Evolutionary conservation across 1,140 invertebrate genomes (phyloP).

Genomic region (Lysiphlebus fabarum): DNA sequence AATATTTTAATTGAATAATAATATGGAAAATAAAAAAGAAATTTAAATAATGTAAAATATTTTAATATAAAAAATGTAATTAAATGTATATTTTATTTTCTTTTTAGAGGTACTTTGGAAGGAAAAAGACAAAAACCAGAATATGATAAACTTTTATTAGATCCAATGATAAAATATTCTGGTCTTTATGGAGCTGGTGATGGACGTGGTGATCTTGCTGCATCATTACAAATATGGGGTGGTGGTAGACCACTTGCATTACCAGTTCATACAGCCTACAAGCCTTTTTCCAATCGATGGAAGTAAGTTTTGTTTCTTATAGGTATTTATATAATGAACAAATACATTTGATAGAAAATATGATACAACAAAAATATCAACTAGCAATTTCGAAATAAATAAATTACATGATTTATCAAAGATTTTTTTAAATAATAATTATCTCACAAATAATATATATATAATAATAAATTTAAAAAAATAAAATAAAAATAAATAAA

Average conservation of each 20-base stretch:
- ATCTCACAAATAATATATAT: no score
- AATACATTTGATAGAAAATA: no score
- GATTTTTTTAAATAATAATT: no score
- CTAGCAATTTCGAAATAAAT: background rate
- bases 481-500: no score
- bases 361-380: background rate
- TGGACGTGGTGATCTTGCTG: slow-evolving; percentile 79
- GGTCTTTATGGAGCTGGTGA: slow-evolving; percentile 75
- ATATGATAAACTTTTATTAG: slow-evolving; percentile 80
- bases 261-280: slow-evolving; percentile 89
- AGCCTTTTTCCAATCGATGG: slow-evolving; percentile 88
- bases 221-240: slow-evolving; percentile 83
- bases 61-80: background rate
- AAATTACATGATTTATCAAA: background rate
- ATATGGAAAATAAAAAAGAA: no score
- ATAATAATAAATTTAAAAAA: no score
- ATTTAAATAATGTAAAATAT: no score
- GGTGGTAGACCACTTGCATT: slow-evolving; percentile 80
- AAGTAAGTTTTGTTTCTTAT: slow-evolving; percentile 70
- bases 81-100: slow-evolving; percentile 9
- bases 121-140: slow-evolving; percentile 81
- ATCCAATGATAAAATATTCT: slow-evolving; percentile 89
- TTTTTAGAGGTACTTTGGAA: slow-evolving; percentile 86
- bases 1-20: no score
- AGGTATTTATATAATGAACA: no score